Base-by-base conservation (phyloP, 2,113 vertebrate species). In the Orcinus orca region DNA sequence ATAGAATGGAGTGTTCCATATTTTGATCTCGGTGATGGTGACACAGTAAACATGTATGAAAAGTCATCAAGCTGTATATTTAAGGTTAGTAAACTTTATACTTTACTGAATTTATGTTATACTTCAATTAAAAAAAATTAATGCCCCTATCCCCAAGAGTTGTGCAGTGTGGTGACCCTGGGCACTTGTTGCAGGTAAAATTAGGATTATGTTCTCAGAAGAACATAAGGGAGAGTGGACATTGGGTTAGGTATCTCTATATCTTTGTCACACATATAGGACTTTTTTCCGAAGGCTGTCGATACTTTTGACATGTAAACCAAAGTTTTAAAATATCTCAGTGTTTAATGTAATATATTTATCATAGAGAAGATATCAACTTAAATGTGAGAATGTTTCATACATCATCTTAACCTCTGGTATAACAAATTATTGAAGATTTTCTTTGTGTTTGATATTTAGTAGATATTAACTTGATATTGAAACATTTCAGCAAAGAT, bases 381-480 rank as follows among this genome's bases (percentile, higher is more conserved):
- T 62, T 71, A 60, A 85, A 80, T 76, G 5, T 91, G 58, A 65
- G 31, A 92, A 47, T 50, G 65, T 65, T 95, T 44, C 73, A 6
- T 88, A 74, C 1, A 63, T 36, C 6, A 47, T 62, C 67, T 44
- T 81, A 90, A 93, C 12, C 11, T 94, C 60, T 88, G 31, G 20
- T 81, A 55, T 79, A 85, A 80, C 67, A 81, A 70, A 25, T 9
- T 68, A 38, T 63, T 95, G 31, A 87, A 86, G 7, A 33, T 93
- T 36, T 84, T 77, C 44, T 95, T 82, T 90, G 20, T 93, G 21
- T 77, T 93, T 79, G 18, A 68, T 94, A 55, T 36, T 84, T 67
- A 82, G 33, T 93, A 91, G 71, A 92, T 74, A 88, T 58, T 80
- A 84, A 84, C 58, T 88, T 62, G 63, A 88, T 58, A 25, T n/a